These are phyloP conservation scores for Australoheros scitulus DNA, from an alignment of 2,113 vertebrate species.

Conservation along the genomic window DNA sequence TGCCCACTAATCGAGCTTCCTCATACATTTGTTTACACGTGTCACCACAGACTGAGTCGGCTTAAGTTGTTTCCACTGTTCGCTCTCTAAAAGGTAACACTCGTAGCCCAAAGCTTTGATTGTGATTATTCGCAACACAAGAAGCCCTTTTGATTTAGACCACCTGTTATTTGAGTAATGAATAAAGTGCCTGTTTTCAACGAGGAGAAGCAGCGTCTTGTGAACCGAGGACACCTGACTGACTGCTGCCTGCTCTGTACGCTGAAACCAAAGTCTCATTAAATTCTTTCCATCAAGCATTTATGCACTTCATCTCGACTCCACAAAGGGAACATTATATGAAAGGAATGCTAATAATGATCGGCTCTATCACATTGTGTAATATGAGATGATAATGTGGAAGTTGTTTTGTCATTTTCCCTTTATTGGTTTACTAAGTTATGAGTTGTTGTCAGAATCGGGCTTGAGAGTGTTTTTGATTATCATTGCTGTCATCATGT, in stretches of 20 bases:
- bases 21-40: constrained; percentile 12
- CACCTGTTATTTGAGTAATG: constrained; percentile 32
- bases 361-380: not conserved
- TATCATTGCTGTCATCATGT: constrained; percentile 9
- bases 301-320: constrained; percentile 6
- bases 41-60: not conserved
- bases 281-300: constrained; percentile 18
- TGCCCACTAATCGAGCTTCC: not conserved
- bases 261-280: constrained; percentile 19
- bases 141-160: constrained; percentile 12
- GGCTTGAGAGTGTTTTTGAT: constrained; percentile 16
- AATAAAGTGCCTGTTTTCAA: constrained; percentile 55
- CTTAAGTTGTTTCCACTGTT: not conserved
- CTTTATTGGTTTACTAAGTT: constrained; percentile 38
- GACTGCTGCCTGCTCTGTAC: not conserved
- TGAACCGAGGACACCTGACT: not conserved
- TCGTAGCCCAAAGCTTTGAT: not conserved
- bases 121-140: constrained; percentile 12
- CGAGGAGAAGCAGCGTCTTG: not conserved
- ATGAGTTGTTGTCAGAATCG: constrained; percentile 13
- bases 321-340: constrained; percentile 19
- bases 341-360: constrained; percentile 22
- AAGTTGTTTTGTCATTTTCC: constrained; percentile 31
- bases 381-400: constrained; percentile 27
- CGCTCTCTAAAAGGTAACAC: not conserved